Evolutionary conservation across 1,140 invertebrate genomes (phyloP).

Genomic region (Hycleus cichorii): DNA sequence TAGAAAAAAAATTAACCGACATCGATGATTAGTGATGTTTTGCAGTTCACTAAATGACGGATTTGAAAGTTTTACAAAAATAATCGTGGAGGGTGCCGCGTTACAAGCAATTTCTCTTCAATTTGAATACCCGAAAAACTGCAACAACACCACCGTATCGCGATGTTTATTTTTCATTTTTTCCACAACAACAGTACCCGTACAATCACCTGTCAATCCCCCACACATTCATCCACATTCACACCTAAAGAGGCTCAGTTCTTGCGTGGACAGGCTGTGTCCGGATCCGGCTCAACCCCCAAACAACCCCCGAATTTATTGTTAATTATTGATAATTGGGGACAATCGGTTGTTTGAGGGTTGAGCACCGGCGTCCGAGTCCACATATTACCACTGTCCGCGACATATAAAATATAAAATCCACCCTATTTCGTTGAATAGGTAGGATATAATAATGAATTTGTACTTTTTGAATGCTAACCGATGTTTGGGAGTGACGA

Average conservation of each 20-base stretch:
- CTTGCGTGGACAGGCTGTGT: conserved; percentile 22
- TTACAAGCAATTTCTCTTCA: too few species aligned
- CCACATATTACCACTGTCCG: conserved; percentile 8
- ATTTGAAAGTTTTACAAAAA: conserved; percentile 10
- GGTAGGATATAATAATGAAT: conserved; percentile 29
- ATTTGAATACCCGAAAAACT: background rate
- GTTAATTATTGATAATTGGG: too few species aligned
- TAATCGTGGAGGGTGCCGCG: conserved; percentile 8
- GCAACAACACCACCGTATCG: conserved; percentile 1
- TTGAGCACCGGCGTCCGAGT: too few species aligned
- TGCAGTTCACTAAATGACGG: background rate
- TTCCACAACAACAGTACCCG: conserved; percentile 26
- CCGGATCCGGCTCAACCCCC: background rate
- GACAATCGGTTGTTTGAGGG: too few species aligned
- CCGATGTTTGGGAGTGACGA: conserved; percentile 24
- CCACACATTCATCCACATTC: conserved; percentile 24
- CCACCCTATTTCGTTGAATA: conserved; percentile 2
- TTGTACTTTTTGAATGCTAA: conserved; percentile 37
- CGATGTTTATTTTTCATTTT: background rate
- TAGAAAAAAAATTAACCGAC: conserved; percentile 18
- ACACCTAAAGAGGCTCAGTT: conserved; percentile 34
- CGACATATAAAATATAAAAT: conserved; percentile 31
- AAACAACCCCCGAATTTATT: too few species aligned
- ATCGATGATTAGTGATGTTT: too few species aligned
- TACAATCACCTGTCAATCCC: conserved; percentile 37